These are phyloP conservation scores for Apomyelois bistriatella DNA, from an alignment of 2,888 invertebrate genomes.

Conservation along the genomic window DNA sequence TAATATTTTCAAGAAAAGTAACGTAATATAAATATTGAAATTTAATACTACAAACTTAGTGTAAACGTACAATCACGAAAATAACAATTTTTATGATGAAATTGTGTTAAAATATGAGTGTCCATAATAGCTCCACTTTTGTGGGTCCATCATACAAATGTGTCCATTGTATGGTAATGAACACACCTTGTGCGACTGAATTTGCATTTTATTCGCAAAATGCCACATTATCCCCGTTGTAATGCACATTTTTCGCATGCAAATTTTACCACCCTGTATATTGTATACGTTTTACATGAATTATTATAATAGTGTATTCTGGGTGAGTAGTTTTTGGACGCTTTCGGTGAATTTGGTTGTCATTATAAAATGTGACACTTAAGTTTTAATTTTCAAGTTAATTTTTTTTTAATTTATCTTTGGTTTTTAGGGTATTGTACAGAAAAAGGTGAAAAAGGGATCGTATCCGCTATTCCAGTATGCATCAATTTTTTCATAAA, in stretches of 20 bases:
- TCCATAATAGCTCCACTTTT: conserved; percentile 33
- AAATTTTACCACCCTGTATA: conserved; percentile 23
- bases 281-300: conserved; percentile 19
- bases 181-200: conserved; percentile 33
- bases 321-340: conserved; percentile 1
- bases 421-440: too few relatives aligned
- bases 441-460: too few relatives aligned
- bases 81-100: conserved; percentile 11
- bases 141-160: conserved; percentile 38
- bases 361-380: background rate
- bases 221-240: conserved; percentile 26
- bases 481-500: too few relatives aligned
- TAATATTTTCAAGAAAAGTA: too few relatives aligned
- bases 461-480: too few relatives aligned
- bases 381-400: too few relatives aligned
- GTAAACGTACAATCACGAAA: background rate
- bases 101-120: conserved; percentile 25
- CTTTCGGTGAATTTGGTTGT: background rate
- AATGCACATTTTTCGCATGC: conserved; percentile 30
- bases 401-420: too few relatives aligned
- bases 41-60: background rate
- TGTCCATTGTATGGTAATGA: conserved; percentile 40
- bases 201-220: conserved; percentile 39
- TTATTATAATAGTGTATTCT: conserved; percentile 15
- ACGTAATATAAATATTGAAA: too few relatives aligned